phyloP scores from a whole-genome alignment of 2,797 vertebrate species.

The Sebastes itinus region DNA sequence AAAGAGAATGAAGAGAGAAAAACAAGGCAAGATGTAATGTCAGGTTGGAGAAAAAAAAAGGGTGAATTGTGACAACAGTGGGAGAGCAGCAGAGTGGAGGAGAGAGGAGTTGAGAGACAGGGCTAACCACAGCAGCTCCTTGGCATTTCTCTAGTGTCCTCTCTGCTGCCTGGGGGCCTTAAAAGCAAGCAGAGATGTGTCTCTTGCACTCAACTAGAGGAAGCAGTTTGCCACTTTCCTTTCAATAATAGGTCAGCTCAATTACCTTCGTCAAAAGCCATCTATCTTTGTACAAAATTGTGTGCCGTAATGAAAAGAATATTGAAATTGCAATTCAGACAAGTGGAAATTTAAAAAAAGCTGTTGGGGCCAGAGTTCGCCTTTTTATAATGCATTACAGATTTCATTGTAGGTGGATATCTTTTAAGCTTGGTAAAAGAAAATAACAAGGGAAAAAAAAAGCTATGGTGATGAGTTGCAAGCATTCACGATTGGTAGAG shows the following conservation, averaged over 20 bases:
- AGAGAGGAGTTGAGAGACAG: constrained; percentile 6
- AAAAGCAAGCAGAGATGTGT: constrained; percentile 27
- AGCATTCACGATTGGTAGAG: no score
- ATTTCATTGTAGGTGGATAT: neutral
- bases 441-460: neutral
- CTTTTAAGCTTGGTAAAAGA: neutral
- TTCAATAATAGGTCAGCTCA: constrained; percentile 21
- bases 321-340: neutral
- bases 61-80: neutral
- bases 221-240: constrained; percentile 15
- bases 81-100: constrained; percentile 2
- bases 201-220: constrained; percentile 4
- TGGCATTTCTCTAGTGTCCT: constrained; percentile 34
- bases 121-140: constrained; percentile 4
- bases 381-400: neutral
- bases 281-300: neutral
- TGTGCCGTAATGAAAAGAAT: neutral
- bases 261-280: constrained; percentile 6
- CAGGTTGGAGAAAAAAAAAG: constrained; percentile 6
- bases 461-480: neutral
- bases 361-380: neutral
- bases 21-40: constrained; percentile 13
- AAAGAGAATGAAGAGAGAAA: constrained; percentile 5
- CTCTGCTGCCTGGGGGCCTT: constrained; percentile 9
- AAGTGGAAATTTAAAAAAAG: neutral